Base-by-base conservation (phyloP, 2,888 invertebrate genomes). In the Ommatoiulus sabulosus region DNA sequence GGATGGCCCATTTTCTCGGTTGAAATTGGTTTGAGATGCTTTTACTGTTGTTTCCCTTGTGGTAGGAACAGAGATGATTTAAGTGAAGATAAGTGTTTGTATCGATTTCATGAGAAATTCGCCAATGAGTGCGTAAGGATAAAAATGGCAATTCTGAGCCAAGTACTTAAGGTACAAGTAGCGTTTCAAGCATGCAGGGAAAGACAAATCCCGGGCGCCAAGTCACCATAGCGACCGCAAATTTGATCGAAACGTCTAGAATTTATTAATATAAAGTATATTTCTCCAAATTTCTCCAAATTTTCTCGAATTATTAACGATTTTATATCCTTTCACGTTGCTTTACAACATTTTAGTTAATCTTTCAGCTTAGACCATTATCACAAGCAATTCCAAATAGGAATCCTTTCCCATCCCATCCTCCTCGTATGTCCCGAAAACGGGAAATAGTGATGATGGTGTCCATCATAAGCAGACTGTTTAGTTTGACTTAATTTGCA, bases 11-110 rank as follows among this genome's bases (percentile, higher is more conserved):
- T 63, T 63, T 63, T 63, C 63, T 63, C 63, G 20, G n/a, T 63
- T 63, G 63, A 63, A 63, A 63, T 63, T 63, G 63, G 63, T 63
- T 63, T 63, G 63, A 63, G 63, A 63, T 63, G 63, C 63, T 63
- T 63, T 63, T 63, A 63, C 63, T 63, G 63, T 63, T 63, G 63
- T 63, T 63, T 63, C 63, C 63, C 63, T 63, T 63, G 63, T 63
- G 63, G 63, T 63, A 63, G 20, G 20, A 63, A 63, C 63, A 63
- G 63, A 20, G 20, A 63, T 63, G 63, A 63, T 63, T 63, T 63
- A 63, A 63, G 63, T 63, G 63, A 63, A 63, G 63, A 63, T 63
- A 63, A 63, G 63, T 63, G 63, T 63, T 63, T 63, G 63, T 63
- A 63, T 63, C 63, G 63, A 63, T 63, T 63, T 63, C 63, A 63